phyloP scores from a whole-genome alignment of 2,113 vertebrate genomes.

The Chlamydotis undulata region DNA sequence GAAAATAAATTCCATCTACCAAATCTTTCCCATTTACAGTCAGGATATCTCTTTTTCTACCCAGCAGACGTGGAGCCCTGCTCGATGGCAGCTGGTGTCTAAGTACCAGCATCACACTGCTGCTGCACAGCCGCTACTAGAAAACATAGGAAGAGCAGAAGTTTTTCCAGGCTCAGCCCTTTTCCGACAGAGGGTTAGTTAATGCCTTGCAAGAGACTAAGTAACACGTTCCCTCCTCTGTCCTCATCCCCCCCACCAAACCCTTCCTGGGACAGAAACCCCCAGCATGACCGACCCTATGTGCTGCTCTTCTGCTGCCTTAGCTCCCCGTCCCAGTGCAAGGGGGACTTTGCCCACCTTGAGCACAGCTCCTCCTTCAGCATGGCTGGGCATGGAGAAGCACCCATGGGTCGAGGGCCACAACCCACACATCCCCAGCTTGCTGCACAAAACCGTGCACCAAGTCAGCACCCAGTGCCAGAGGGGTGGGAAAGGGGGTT shows the following conservation, averaged over 20 bases:
- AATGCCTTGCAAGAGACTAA: background rate
- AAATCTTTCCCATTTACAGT: background rate
- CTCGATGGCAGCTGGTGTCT: background rate
- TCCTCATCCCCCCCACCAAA: background rate
- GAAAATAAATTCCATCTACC: background rate
- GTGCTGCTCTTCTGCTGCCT: background rate
- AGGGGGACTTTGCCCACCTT: background rate
- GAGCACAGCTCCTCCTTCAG: background rate
- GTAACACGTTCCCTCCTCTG: background rate
- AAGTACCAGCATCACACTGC: background rate
- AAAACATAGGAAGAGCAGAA: background rate
- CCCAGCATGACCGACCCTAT: background rate
- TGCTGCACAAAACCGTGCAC: background rate
- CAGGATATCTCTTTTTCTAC: background rate
- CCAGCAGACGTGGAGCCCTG: background rate
- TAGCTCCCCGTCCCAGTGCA: background rate
- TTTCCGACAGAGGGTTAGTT: background rate
- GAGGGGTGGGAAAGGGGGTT: background rate
- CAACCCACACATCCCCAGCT: rapidly evolving
- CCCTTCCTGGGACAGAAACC: background rate
- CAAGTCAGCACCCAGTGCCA: background rate
- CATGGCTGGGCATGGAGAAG: background rate
- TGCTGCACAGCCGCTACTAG: background rate
- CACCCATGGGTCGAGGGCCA: background rate
- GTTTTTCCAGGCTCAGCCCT: background rate